These are phyloP conservation scores for Lamprologus tigripictilis DNA, from an alignment of 2,113 vertebrate species.

Conservation along the genomic window DNA sequence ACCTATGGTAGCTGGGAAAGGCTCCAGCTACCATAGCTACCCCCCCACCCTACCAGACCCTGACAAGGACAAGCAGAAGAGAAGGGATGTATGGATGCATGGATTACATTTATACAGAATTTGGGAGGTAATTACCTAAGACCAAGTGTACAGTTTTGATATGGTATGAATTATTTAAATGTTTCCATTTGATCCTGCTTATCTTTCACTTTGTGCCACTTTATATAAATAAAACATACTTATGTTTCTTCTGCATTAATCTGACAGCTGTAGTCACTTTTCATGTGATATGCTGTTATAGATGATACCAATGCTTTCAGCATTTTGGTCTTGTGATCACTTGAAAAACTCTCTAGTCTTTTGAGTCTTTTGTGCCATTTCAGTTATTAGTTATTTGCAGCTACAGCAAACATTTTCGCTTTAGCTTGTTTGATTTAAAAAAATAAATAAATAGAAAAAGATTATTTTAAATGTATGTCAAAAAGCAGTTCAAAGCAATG, in stretches of 20 bases:
- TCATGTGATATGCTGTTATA: background rate
- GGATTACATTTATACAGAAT: background rate
- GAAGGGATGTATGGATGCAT: background rate
- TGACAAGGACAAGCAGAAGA: background rate
- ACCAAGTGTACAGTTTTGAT: background rate
- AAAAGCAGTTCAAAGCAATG: background rate
- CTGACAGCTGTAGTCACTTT: background rate
- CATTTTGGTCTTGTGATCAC: background rate
- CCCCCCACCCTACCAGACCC: background rate
- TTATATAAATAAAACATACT: background rate
- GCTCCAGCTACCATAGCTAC: background rate
- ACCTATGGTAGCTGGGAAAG: background rate
- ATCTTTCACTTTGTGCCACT: background rate
- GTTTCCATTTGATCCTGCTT: background rate
- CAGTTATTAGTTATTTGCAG: background rate
- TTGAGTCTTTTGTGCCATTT: background rate
- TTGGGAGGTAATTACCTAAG: background rate
- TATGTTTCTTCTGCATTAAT: background rate
- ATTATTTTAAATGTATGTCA: background rate
- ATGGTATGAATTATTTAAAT: background rate
- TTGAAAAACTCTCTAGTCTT: background rate
- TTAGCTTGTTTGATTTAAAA: background rate
- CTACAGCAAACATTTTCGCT: background rate
- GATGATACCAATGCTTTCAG: background rate
- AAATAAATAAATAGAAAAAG: rapidly evolving